These are phyloP conservation scores for Zele albiditarsus DNA, from an alignment of 2,888 invertebrate genomes.

Conservation along the genomic window DNA sequence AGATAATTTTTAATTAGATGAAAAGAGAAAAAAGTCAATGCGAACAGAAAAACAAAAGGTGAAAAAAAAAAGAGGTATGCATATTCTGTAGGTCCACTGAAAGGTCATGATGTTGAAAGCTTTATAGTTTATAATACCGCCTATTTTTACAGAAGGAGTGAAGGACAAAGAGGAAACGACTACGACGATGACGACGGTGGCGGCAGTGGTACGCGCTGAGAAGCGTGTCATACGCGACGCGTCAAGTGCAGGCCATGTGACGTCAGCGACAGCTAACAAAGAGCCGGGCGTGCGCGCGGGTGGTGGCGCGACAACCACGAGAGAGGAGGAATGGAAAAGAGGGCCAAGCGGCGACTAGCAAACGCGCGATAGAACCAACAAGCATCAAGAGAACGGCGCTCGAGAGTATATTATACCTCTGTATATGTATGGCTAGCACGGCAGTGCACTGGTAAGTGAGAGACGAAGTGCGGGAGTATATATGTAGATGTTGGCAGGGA, in stretches of 20 bases:
- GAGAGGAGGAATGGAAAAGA: conserved; percentile 46
- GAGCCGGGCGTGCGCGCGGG: conserved; percentile 17
- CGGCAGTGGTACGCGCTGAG: conserved; percentile 48
- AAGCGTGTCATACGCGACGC: conserved; percentile 54
- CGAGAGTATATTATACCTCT: neutral
- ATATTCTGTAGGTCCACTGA: no score
- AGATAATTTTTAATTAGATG: no score
- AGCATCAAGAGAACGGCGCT: neutral
- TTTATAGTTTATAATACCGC: conserved; percentile 3
- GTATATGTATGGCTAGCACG: neutral
- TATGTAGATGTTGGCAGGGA: conserved; percentile 12
- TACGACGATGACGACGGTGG: conserved; percentile 37
- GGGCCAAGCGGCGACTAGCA: conserved; percentile 22
- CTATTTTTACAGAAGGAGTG: neutral
- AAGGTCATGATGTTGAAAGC: no score
- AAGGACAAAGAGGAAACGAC: conserved; percentile 3
- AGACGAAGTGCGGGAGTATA: neutral
- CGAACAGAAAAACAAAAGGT: no score
- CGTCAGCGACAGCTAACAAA: conserved; percentile 60
- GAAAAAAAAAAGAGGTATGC: no score
- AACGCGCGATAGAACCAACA: conserved; percentile 2
- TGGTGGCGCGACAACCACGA: conserved; percentile 33
- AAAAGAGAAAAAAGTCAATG: no score
- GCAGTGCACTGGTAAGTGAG: conserved; percentile 8
- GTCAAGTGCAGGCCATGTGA: conserved; percentile 60